Conservation (phyloP, 2,888 invertebrate species). For the Charanyca ferruginea region DNA sequence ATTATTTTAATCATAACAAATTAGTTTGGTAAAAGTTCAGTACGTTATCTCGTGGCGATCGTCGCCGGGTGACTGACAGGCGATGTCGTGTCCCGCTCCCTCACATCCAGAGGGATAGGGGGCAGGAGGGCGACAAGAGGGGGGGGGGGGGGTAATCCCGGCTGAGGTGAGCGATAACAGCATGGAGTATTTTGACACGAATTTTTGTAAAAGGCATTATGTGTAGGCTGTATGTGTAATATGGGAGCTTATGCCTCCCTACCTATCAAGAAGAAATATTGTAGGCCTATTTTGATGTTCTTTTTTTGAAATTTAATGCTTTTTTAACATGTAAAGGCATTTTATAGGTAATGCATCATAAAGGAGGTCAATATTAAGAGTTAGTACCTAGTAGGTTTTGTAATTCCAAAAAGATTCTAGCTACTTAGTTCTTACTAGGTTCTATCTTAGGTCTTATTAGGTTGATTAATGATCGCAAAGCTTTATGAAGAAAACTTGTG, state of each 20-base stretch:
- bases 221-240: constrained; percentile 23
- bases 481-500: not conserved
- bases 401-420: constrained; percentile 19
- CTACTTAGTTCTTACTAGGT: not conserved
- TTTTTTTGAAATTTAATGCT: not conserved
- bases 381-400: not conserved
- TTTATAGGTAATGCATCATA: not conserved
- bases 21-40: constrained; percentile 48
- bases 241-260: constrained; percentile 17
- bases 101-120: constrained; percentile 79
- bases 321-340: not conserved
- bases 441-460: not conserved
- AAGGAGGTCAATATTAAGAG: constrained; percentile 14
- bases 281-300: not conserved
- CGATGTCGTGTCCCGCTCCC: constrained; percentile 72
- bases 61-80: constrained; percentile 79
- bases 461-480: not conserved
- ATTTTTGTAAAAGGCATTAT: constrained; percentile 48
- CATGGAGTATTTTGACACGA: constrained; percentile 56
- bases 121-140: constrained; percentile 70
- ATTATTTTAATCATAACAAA: constrained; percentile 38
- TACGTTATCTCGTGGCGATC: constrained; percentile 75
- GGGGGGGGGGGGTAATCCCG: constrained; percentile 74
- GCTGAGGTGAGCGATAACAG: constrained; percentile 70
- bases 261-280: not conserved